Percentiles rank a stretch among this genome's conserved stretches.
Evolutionary conservation across 2,797 vertebrate species (phyloP).

Genomic region (Melopsittacus undulatus): DNA sequence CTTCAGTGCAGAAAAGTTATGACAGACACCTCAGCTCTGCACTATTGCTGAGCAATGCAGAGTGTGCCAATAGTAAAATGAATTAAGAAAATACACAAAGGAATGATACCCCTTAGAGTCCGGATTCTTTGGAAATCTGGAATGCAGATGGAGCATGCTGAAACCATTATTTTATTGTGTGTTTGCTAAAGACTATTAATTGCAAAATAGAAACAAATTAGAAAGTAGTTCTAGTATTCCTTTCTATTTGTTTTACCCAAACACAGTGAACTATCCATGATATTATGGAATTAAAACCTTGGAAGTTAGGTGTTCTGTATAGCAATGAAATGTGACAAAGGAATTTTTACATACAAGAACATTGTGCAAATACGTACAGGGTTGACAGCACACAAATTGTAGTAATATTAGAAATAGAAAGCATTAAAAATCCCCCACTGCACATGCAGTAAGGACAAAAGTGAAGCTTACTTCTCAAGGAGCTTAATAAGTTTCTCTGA

Average conservation of each 20-base stretch:
- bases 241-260: neutral
- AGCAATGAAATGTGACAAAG: neutral
- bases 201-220: neutral
- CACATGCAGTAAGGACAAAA: neutral
- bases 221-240: neutral
- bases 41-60: neutral
- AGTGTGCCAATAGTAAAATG: neutral
- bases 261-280: neutral
- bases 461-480: neutral
- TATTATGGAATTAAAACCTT: neutral
- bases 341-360: neutral
- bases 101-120: neutral
- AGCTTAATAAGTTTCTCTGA: neutral
- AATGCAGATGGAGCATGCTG: neutral
- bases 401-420: neutral
- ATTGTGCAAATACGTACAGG: neutral
- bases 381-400: neutral
- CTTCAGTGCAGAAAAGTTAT: neutral
- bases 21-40: neutral
- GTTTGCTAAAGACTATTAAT: neutral
- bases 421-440: neutral
- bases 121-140: neutral
- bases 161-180: neutral
- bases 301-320: neutral
- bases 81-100: neutral